Evolutionary conservation across 2,888 invertebrate genomes (phyloP).

Genomic region (Hymenopus coronatus): DNA sequence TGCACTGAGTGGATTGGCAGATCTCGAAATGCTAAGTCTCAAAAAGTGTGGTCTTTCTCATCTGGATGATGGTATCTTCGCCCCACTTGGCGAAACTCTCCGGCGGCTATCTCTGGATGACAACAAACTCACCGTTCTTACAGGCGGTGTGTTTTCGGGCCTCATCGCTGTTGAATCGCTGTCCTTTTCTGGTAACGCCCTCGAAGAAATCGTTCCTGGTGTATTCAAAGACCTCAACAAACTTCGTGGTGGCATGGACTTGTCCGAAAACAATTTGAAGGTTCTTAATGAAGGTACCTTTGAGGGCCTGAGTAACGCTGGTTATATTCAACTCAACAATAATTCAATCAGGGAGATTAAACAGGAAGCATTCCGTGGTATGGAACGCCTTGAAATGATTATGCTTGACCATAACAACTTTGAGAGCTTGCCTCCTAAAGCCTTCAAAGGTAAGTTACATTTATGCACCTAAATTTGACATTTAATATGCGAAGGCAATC

Average conservation of each 20-base stretch:
- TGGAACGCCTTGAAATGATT: background rate
- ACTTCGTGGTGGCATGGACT: background rate
- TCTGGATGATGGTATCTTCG: background rate
- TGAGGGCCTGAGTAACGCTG: background rate
- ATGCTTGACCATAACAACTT: background rate
- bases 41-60: background rate
- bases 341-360: background rate
- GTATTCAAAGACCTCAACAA: background rate
- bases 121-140: background rate
- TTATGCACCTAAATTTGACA: no score
- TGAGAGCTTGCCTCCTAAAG: no score
- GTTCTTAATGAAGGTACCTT: background rate
- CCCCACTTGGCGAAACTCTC: background rate
- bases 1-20: background rate
- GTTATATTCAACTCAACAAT: background rate
- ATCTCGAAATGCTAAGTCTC: background rate
- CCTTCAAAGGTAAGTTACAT: no score
- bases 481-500: no score
- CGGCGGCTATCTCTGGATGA: background rate
- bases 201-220: background rate
- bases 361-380: background rate
- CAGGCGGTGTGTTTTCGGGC: background rate
- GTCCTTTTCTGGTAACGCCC: background rate
- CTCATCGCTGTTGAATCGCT: background rate
- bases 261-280: background rate